phyloP scores from a whole-genome alignment of 2,797 vertebrate species.

The Eospalax fontanierii region DNA sequence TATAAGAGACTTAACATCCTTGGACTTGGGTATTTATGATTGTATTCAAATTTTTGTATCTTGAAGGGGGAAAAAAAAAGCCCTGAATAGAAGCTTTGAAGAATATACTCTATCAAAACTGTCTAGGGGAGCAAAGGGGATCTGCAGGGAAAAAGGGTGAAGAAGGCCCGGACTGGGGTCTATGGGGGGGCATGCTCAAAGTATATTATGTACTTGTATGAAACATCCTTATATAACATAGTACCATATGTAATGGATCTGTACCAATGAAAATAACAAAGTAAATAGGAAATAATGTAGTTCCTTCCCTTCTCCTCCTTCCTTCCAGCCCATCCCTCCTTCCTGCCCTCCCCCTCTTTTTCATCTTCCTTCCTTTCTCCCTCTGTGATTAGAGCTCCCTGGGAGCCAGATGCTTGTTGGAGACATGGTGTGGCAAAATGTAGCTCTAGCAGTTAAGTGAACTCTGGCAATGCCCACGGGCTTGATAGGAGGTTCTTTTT shows the following conservation, averaged over 20 bases:
- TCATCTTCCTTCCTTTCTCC: not conserved
- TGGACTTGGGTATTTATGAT: not conserved
- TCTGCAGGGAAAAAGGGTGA: not conserved
- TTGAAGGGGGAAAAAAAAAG: not conserved
- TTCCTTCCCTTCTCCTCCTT: too few species aligned
- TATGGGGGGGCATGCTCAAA: not conserved
- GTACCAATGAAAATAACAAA: not conserved
- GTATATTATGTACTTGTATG: not conserved
- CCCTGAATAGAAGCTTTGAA: not conserved
- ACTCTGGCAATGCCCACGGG: not conserved
- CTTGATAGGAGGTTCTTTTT: too few species aligned
- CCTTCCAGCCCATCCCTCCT: too few species aligned
- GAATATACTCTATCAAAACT: not conserved
- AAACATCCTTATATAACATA: not conserved
- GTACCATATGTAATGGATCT: not conserved
- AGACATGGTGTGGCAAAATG: not conserved
- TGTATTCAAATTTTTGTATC: constrained; percentile 45
- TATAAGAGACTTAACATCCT: not conserved
- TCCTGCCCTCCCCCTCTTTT: not conserved
- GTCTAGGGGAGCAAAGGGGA: not conserved
- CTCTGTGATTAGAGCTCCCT: not conserved
- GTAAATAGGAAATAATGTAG: too few species aligned
- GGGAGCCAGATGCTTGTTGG: constrained; percentile 19
- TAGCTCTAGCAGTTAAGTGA: not conserved
- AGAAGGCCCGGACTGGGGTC: too few species aligned